Evolutionary conservation across 2,113 vertebrate genomes (phyloP).

Genomic region (Lutjanus erythropterus): DNA sequence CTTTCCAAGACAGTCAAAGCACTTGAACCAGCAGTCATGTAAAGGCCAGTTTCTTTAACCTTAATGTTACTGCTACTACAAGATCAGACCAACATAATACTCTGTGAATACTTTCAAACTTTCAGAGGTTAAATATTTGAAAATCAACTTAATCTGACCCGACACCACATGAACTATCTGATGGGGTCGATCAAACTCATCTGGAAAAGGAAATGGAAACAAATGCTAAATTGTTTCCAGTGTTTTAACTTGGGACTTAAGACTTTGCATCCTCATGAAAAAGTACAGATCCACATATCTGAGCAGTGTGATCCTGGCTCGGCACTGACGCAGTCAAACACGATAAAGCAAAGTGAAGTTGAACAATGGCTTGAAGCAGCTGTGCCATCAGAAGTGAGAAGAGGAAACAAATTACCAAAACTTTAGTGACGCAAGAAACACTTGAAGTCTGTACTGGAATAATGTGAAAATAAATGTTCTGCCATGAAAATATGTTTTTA

Average conservation of each 20-base stretch:
- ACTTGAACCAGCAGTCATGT: background rate
- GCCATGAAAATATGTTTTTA: background rate
- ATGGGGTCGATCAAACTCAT: background rate
- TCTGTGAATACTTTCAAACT: background rate
- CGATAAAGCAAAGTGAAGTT: background rate
- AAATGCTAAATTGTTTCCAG: background rate
- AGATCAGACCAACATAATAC: background rate
- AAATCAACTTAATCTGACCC: background rate
- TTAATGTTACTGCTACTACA: background rate
- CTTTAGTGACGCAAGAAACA: background rate
- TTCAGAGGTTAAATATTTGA: background rate
- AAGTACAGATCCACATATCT: background rate
- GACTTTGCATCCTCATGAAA: background rate
- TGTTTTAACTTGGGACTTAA: background rate
- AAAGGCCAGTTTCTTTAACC: background rate
- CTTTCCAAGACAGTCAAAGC: background rate
- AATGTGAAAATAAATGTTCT: background rate
- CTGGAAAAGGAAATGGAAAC: slow-evolving; percentile 1
- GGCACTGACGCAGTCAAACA: background rate
- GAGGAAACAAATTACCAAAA: background rate
- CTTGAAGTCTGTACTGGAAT: background rate
- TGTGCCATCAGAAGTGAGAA: background rate
- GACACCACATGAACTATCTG: background rate
- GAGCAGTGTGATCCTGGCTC: background rate
- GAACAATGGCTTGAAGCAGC: background rate